These are phyloP conservation scores for Melanerpes formicivorus DNA, from an alignment of 2,113 vertebrate genomes.

Conservation along the genomic window DNA sequence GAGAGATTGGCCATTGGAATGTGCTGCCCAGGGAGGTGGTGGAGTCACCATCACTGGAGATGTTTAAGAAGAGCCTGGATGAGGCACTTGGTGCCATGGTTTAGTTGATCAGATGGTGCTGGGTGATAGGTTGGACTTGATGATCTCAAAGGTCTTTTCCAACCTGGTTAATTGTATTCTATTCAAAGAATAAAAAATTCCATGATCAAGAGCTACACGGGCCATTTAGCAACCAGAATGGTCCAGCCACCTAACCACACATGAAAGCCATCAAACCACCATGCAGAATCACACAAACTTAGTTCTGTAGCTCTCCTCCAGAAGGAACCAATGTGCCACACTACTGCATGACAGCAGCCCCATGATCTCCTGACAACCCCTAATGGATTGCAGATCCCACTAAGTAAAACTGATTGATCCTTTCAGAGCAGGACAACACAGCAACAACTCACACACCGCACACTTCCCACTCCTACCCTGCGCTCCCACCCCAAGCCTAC, in stretches of 20 bases:
- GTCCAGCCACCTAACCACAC: not conserved
- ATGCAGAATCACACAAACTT: not conserved
- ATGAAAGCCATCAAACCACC: not conserved
- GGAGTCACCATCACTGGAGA: too few species aligned
- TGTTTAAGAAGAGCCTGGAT: too few species aligned
- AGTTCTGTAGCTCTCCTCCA: not conserved
- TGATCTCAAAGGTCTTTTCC: too few species aligned
- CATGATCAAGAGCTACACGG: not conserved
- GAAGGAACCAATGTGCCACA: not conserved
- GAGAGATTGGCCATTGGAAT: too few species aligned
- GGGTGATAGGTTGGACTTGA: too few species aligned
- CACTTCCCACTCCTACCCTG: not conserved
- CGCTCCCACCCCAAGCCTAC: not conserved
- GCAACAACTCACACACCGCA: fast-evolving
- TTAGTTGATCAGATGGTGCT: too few species aligned
- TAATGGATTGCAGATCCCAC: not conserved
- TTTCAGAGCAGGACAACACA: not conserved
- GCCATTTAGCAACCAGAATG: not conserved
- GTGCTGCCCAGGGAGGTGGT: too few species aligned
- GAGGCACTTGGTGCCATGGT: too few species aligned
- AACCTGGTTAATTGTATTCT: too few species aligned
- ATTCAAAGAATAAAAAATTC: not conserved
- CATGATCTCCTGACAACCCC: not conserved
- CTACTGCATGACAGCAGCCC: not conserved
- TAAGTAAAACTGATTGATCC: not conserved